These are phyloP conservation scores for Philotrypesis tridentata DNA, from an alignment of 1,140 invertebrate genomes.

Conservation along the genomic window DNA sequence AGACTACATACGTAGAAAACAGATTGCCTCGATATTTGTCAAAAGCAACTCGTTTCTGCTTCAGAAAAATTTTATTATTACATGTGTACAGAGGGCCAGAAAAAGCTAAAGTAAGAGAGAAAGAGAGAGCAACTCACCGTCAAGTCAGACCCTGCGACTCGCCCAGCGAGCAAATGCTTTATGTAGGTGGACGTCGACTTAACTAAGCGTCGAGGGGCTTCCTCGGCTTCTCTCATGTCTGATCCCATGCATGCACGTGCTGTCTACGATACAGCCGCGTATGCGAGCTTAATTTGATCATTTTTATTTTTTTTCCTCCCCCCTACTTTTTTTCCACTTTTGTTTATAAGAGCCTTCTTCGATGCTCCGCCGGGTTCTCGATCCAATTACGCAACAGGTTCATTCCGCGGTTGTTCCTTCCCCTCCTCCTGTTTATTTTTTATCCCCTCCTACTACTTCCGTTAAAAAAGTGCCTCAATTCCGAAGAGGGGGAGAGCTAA, in stretches of 20 bases:
- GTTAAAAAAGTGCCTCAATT: too few relatives aligned
- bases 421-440: too few relatives aligned
- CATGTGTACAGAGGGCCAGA: background rate
- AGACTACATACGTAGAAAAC: too few relatives aligned
- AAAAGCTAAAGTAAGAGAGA: too few relatives aligned
- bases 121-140: background rate
- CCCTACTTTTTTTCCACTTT: background rate
- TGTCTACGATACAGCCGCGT: background rate
- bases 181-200: constrained; percentile 62
- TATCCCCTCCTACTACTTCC: too few relatives aligned
- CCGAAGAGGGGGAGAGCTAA: too few relatives aligned
- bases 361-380: too few relatives aligned
- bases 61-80: background rate
- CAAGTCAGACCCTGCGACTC: background rate
- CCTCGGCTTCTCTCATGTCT: constrained; percentile 56
- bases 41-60: too few relatives aligned
- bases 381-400: background rate
- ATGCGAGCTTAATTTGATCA: background rate
- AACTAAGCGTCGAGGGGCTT: constrained; percentile 62
- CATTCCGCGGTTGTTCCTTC: background rate
- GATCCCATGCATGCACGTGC: constrained; percentile 46
- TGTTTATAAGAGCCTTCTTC: too few relatives aligned
- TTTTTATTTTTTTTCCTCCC: background rate
- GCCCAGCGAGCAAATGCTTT: constrained; percentile 44
- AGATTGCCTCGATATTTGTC: too few relatives aligned